Evolutionary conservation across 2,113 vertebrate genomes (phyloP).

Genomic region (Prietella phreatophila): DNA sequence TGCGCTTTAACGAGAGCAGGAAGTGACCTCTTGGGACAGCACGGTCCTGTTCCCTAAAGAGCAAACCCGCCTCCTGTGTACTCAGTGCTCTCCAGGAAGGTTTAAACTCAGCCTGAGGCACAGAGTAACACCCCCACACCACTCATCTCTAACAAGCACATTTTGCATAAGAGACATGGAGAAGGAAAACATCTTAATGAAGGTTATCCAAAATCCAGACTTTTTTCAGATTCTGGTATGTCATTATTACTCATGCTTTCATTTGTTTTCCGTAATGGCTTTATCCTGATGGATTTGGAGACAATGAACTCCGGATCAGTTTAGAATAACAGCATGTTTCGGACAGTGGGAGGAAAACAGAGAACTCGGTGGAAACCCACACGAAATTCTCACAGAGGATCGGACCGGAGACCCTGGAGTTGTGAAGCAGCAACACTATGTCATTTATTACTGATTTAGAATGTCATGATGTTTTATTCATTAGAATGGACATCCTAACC

Average conservation of each 20-base stretch:
- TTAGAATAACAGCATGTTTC: not conserved
- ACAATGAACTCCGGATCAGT: not conserved
- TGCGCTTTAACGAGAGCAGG: constrained; percentile 25
- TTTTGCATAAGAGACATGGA: not conserved
- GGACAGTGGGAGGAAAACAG: not conserved
- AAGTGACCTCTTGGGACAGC: constrained; percentile 30
- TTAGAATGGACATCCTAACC: not conserved
- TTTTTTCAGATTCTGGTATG: not conserved
- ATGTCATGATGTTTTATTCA: not conserved
- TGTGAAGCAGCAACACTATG: not conserved
- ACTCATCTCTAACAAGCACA: not conserved
- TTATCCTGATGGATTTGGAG: not conserved
- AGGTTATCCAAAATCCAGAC: not conserved
- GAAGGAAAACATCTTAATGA: not conserved
- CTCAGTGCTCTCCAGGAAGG: constrained; percentile 5
- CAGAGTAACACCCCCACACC: not conserved
- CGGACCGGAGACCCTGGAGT: not conserved
- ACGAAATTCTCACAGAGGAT: not conserved
- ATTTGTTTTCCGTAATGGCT: not conserved
- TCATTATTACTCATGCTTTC: not conserved
- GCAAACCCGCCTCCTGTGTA: constrained; percentile 10
- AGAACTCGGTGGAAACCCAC: not conserved
- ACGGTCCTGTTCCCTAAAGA: constrained; percentile 14
- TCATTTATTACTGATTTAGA: not conserved
- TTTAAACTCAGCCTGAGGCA: constrained; percentile 16